Evolutionary conservation across 1,140 invertebrate species (phyloP), one percentile per base, ranked within the genome.

Genomic region (Aphelinus certus): DNA sequence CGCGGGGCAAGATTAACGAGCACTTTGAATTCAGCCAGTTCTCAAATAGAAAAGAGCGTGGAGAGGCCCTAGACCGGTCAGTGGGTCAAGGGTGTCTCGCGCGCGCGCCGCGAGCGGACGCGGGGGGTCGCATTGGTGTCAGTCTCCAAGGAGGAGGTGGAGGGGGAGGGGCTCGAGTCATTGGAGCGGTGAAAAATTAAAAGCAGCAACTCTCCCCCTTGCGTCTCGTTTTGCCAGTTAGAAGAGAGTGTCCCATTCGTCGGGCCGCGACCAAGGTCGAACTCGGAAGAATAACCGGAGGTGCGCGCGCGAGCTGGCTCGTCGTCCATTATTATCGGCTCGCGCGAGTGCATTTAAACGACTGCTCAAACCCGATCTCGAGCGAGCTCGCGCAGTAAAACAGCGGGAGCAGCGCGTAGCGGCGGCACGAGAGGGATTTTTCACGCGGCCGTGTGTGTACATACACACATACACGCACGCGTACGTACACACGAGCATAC

Each of bases 31-130:
- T 58, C 49, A n/a, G 48, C 7, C 47, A 48, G 62, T 26, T 61
- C 43, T 4, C 5, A 60, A 61, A 61, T 67, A 51, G 48, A 73
- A 66, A 66, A 67, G 64, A 26, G 26, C 26, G 26, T 67, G 42
- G 3, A 7, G 57, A 57, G 57, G 51, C 9, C 42, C 71, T 3
- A n/a, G 1, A 51, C 9, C 51, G 57, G 72, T 68, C 65, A 74
- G 65, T 74, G 45, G 72, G 72, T 74, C 72, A 74, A 74, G 72
- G 65, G 43, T 74, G 65, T 68, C 47, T 56, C 26, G 65, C 10
- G 55, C 71, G 56, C 26, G 26, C 26, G 26, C 26, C 26, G 26
- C 26, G 26, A 26, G 26, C 26, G 26, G 26, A 26, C 26, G 26
- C 26, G 26, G 26, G 26, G 26, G 46, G 10, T 43, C 61, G n/a